A percentile compares a stretch with the other conserved stretches of the same genome.
Conservation (phyloP, 2,888 invertebrate species). For the Polyploca ridens region DNA sequence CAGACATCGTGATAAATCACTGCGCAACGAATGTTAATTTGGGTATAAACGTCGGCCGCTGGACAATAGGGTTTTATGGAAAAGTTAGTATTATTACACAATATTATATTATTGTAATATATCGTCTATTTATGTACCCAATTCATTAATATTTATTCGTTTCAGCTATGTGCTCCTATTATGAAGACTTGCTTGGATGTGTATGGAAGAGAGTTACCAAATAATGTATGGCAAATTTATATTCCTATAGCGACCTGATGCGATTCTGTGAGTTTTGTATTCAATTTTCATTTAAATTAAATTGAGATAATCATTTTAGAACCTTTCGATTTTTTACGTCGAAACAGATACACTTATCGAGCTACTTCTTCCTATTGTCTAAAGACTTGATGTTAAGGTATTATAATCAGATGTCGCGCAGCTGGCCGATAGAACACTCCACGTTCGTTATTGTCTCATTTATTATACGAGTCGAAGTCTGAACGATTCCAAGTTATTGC, state of each 20-base stretch:
- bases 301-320: too few species aligned
- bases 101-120: not conserved
- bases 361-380: not conserved
- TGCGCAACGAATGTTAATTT: slow-evolving; percentile 76
- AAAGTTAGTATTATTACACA: slow-evolving; percentile 53
- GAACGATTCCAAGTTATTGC: slow-evolving; percentile 71
- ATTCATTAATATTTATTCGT: slow-evolving; percentile 27
- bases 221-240: slow-evolving; percentile 76
- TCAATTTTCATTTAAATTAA: too few species aligned
- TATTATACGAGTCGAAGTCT: slow-evolving; percentile 66
- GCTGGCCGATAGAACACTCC: slow-evolving; percentile 27
- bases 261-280: slow-evolving; percentile 2
- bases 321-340: too few species aligned
- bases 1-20: slow-evolving; percentile 73
- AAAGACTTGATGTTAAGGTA: too few species aligned
- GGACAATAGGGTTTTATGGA: slow-evolving; percentile 72
- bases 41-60: slow-evolving; percentile 59
- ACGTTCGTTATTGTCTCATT: slow-evolving; percentile 72
- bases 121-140: not conserved
- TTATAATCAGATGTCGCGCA: slow-evolving; percentile 12
- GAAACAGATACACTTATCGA: not conserved
- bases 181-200: slow-evolving; percentile 74
- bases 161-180: slow-evolving; percentile 66
- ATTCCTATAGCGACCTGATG: slow-evolving; percentile 52
- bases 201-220: slow-evolving; percentile 67